These are phyloP conservation scores for Oreotrochilus melanogaster DNA, from an alignment of 2,113 vertebrate species.

Conservation along the genomic window DNA sequence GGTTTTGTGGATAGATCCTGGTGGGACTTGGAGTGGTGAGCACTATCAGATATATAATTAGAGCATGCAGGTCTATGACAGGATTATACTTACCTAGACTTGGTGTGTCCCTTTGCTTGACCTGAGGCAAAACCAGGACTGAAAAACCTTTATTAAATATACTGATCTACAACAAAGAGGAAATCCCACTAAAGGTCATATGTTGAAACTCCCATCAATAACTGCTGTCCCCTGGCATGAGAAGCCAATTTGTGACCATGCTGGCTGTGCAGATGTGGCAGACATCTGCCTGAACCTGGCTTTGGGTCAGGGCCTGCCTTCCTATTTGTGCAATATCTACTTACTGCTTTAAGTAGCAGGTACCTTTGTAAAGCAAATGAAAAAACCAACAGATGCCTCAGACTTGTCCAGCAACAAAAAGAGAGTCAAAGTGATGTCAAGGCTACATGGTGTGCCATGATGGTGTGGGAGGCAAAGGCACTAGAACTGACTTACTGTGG, in stretches of 20 bases:
- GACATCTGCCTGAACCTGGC: background rate
- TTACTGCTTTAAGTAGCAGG: background rate
- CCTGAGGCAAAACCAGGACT: background rate
- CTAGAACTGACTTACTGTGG: background rate
- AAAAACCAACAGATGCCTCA: background rate
- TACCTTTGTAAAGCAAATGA: background rate
- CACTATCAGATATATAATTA: background rate
- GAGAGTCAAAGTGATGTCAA: background rate
- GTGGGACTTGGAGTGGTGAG: rapidly evolving
- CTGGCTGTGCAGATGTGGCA: background rate
- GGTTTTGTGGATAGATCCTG: background rate
- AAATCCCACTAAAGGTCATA: background rate
- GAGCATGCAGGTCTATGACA: background rate
- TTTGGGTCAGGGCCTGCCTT: background rate
- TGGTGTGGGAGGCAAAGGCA: background rate
- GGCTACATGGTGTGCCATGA: too few relatives aligned
- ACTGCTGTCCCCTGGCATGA: background rate
- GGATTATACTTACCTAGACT: background rate
- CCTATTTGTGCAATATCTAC: background rate
- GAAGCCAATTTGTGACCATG: background rate
- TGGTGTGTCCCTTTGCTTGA: background rate
- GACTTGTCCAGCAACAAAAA: background rate
- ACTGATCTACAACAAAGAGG: background rate
- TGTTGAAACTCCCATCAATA: background rate
- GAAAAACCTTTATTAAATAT: background rate